Evolutionary conservation across 2,113 vertebrate genomes (phyloP).

Genomic region (Vanacampus margaritifer): DNA sequence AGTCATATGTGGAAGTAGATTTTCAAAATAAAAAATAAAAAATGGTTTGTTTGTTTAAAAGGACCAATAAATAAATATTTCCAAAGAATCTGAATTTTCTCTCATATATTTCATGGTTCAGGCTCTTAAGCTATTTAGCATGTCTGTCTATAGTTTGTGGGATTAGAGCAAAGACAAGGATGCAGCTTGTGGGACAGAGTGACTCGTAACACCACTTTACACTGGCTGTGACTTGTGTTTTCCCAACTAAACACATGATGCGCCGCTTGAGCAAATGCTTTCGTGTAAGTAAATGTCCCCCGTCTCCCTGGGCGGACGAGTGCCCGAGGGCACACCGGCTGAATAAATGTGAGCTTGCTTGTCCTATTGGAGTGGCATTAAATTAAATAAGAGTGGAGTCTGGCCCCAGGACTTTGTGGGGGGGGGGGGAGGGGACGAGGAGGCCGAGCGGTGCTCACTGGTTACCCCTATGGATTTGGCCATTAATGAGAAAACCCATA

Average conservation of each 20-base stretch:
- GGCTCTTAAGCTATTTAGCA: constrained; percentile 53
- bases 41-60: too few species aligned
- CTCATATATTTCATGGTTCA: too few species aligned
- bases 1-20: too few species aligned
- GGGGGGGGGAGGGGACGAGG: not conserved
- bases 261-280: constrained; percentile 65
- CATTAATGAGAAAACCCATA: constrained; percentile 77
- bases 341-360: constrained; percentile 75
- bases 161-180: constrained; percentile 64
- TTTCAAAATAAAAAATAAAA: too few species aligned
- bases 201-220: constrained; percentile 35
- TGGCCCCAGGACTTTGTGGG: constrained; percentile 61
- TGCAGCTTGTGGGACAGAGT: constrained; percentile 59
- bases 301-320: constrained; percentile 59
- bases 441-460: constrained; percentile 34
- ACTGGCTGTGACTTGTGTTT: constrained; percentile 30
- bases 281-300: constrained; percentile 73
- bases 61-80: too few species aligned
- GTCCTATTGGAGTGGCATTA: constrained; percentile 80
- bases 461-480: constrained; percentile 68
- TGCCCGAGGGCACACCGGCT: constrained; percentile 61
- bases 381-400: constrained; percentile 74
- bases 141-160: too few species aligned
- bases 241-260: constrained; percentile 70
- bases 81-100: too few species aligned